These are phyloP conservation scores for Solenopsis invicta DNA, from an alignment of 1,140 invertebrate genomes.

Conservation along the genomic window DNA sequence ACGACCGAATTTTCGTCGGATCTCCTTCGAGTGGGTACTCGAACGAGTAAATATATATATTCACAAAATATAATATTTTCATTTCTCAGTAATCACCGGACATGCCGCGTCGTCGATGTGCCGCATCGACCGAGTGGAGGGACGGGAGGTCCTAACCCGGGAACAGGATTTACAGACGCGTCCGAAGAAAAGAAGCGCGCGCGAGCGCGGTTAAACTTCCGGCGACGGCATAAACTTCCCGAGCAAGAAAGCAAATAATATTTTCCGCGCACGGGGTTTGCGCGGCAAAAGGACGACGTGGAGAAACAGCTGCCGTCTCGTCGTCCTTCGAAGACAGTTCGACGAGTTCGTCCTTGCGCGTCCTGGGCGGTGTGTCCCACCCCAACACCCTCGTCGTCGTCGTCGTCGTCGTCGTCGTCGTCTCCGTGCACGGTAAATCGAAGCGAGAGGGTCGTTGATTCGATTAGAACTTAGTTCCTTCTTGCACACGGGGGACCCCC, in stretches of 20 bases:
- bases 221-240: constrained; percentile 55
- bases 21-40: not conserved
- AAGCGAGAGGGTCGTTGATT: constrained; percentile 75
- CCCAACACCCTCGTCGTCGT: not conserved
- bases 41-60: not conserved
- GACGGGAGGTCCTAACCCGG: not conserved
- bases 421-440: constrained; percentile 68
- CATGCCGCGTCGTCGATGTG: not conserved
- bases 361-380: constrained; percentile 5
- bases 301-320: constrained; percentile 62
- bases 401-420: not conserved
- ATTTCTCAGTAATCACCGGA: not conserved
- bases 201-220: constrained; percentile 55
- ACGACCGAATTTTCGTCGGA: not conserved
- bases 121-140: not conserved
- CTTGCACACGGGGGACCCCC: constrained; percentile 70
- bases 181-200: constrained; percentile 4
- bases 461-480: constrained; percentile 79
- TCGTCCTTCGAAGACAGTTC: constrained; percentile 66
- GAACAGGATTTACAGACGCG: constrained; percentile 49
- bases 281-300: constrained; percentile 33
- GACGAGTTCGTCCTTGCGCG: constrained; percentile 66
- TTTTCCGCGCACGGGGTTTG: constrained; percentile 35
- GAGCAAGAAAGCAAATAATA: constrained; percentile 66
- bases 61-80: not conserved